These are phyloP conservation scores for Caenorhabditis becei DNA, from an alignment of 2,888 invertebrate genomes.

Conservation along the genomic window DNA sequence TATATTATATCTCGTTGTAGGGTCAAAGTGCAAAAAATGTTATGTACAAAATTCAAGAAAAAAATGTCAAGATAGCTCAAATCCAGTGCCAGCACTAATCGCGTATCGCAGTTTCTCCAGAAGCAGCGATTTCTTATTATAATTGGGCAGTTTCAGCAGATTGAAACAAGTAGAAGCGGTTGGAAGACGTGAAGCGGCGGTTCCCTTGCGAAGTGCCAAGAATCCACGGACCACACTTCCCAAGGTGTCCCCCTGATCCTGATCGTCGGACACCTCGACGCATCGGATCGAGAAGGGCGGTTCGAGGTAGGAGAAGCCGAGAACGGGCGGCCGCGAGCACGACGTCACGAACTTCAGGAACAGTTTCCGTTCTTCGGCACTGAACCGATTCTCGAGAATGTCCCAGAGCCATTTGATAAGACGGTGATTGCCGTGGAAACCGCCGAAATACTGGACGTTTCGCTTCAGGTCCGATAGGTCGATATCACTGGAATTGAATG, in stretches of 20 bases:
- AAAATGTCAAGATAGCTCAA: conserved; percentile 87
- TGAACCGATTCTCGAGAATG: conserved; percentile 95
- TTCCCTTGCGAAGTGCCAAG: conserved; percentile 95
- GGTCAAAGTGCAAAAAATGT: not conserved
- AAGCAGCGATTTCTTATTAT: conserved; percentile 94
- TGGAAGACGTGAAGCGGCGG: conserved; percentile 86
- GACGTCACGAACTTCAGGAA: conserved; percentile 99
- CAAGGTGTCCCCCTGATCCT: conserved; percentile 85
- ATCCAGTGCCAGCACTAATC: conserved; percentile 97
- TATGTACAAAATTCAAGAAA: conserved; percentile 2
- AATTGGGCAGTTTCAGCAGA: conserved; percentile 96
- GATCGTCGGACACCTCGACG: conserved; percentile 98
- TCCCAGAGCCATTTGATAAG: conserved; percentile 99
- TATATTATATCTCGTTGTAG: not conserved
- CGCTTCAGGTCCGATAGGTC: conserved; percentile 91
- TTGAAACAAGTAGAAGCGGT: conserved; percentile 97
- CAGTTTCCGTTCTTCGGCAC: conserved; percentile 91
- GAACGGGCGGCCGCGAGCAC: conserved; percentile 94
- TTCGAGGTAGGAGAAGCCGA: conserved; percentile 96
- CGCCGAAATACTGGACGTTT: conserved; percentile 98
- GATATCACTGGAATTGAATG: conserved; percentile 88
- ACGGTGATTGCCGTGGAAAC: conserved; percentile 93
- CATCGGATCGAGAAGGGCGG: conserved; percentile 98
- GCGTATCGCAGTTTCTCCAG: conserved; percentile 97
- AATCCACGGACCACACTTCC: conserved; percentile 98